Percentiles rank a stretch among this genome's conserved stretches.
phyloP scores from a whole-genome alignment of 2,888 invertebrate genomes.

The Chymomyza caudatula region DNA sequence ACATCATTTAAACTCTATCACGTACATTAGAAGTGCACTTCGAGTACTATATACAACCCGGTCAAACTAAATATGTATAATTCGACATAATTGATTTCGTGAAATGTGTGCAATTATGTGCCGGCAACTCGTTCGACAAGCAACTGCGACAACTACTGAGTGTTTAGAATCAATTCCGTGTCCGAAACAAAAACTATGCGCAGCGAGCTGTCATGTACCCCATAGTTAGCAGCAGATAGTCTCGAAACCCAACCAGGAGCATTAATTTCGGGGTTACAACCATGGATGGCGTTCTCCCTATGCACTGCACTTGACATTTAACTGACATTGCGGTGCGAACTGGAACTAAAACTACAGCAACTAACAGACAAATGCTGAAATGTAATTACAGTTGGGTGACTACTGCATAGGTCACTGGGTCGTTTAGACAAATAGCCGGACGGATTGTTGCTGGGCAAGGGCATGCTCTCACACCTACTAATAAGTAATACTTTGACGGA shows the following conservation, averaged over 20 bases:
- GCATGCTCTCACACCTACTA: neutral
- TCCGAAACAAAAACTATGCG: conserved; percentile 16
- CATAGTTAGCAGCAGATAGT: conserved; percentile 8
- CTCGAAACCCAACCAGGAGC: neutral
- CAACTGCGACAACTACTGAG: neutral
- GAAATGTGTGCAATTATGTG: conserved; percentile 47
- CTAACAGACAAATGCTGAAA: conserved; percentile 34
- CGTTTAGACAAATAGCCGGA: neutral
- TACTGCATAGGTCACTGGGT: neutral
- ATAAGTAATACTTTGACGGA: conserved; percentile 11
- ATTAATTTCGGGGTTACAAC: conserved; percentile 17
- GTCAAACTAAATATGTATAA: conserved; percentile 38
- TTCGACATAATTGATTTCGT: conserved; percentile 56
- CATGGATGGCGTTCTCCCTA: neutral
- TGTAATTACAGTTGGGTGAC: conserved; percentile 41
- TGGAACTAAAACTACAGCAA: conserved; percentile 19
- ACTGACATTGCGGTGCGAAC: conserved; percentile 38
- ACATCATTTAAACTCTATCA: conserved; percentile 31
- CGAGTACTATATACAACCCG: conserved; percentile 15
- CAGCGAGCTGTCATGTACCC: neutral
- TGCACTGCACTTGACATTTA: conserved; percentile 62
- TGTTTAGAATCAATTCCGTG: conserved; percentile 39
- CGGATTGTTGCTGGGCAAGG: neutral
- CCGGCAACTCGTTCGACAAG: neutral
- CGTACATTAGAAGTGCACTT: conserved; percentile 17